Evolutionary conservation across 2,888 invertebrate genomes (phyloP).

Genomic region (Rhodophaea formosa): DNA sequence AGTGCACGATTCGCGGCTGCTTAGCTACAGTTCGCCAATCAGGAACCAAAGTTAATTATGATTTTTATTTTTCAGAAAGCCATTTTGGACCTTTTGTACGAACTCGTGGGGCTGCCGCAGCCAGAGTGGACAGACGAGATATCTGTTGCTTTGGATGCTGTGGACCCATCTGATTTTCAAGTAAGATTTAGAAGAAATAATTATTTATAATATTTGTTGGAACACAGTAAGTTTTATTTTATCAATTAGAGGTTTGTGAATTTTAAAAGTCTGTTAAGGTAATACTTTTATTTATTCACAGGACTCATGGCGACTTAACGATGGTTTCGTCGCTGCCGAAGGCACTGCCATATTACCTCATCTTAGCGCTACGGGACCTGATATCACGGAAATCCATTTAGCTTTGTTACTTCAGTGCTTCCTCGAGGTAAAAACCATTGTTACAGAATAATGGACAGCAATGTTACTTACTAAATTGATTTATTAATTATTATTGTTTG

Average conservation of each 20-base stretch:
- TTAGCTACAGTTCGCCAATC: no score
- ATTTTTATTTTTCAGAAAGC: conserved; percentile 85
- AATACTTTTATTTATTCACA: conserved; percentile 38
- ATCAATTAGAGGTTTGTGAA: no score
- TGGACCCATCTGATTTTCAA: conserved; percentile 92
- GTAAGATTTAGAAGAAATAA: conserved; percentile 34
- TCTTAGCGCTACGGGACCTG: conserved; percentile 91
- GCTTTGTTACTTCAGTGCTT: conserved; percentile 94
- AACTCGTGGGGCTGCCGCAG: conserved; percentile 91
- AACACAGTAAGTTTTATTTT: no score
- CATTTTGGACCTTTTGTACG: conserved; percentile 94
- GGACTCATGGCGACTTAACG: conserved; percentile 93
- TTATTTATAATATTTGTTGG: no score
- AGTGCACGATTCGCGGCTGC: no score
- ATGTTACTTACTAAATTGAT: no score
- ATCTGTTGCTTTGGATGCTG: conserved; percentile 91
- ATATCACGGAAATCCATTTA: conserved; percentile 94
- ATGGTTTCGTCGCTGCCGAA: conserved; percentile 97
- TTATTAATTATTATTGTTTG: neutral
- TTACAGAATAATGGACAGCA: neutral
- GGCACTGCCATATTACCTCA: conserved; percentile 92
- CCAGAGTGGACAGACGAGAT: conserved; percentile 97
- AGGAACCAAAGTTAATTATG: neutral
- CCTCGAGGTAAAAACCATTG: conserved; percentile 81
- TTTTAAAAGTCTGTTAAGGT: no score